phyloP scores from a whole-genome alignment of 2,113 vertebrate species.

The Urocynchramus pylzowi region DNA sequence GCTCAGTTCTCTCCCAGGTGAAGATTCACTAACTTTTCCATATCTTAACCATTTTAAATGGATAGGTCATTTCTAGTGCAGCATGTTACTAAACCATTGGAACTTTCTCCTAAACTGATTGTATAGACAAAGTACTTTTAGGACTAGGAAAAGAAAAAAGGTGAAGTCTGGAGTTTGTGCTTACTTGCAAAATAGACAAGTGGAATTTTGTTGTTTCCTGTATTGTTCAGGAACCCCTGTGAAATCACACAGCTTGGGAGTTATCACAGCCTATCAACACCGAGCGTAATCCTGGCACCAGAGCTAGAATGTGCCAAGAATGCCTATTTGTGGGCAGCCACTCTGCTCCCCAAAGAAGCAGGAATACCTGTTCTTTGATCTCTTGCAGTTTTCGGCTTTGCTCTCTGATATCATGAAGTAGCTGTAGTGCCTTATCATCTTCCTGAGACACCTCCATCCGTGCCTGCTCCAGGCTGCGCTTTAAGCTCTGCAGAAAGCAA shows the following conservation, averaged over 20 bases:
- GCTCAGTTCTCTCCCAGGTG: neutral
- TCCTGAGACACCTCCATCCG: slow-evolving; percentile 98
- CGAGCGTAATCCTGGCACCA: neutral
- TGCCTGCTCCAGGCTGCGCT: slow-evolving; percentile 97
- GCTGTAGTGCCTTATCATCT: slow-evolving; percentile 96
- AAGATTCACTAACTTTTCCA: neutral
- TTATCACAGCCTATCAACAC: neutral
- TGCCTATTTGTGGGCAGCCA: neutral
- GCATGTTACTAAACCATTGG: neutral
- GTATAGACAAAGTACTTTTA: neutral
- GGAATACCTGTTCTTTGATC: slow-evolving; percentile 96
- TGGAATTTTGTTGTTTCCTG: neutral
- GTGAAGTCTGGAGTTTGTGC: neutral
- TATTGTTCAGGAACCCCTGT: neutral
- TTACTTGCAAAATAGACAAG: neutral
- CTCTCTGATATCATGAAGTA: slow-evolving; percentile 96
- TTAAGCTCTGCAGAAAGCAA: slow-evolving; percentile 89
- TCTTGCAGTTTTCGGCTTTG: slow-evolving; percentile 98
- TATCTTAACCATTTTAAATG: neutral
- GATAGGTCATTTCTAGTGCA: neutral
- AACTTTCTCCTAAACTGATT: neutral
- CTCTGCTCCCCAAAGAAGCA: neutral
- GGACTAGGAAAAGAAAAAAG: neutral
- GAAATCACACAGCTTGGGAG: neutral
- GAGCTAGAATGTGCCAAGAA: neutral